Conservation (phyloP, 2,113 vertebrate species). For the Isurus oxyrinchus region DNA sequence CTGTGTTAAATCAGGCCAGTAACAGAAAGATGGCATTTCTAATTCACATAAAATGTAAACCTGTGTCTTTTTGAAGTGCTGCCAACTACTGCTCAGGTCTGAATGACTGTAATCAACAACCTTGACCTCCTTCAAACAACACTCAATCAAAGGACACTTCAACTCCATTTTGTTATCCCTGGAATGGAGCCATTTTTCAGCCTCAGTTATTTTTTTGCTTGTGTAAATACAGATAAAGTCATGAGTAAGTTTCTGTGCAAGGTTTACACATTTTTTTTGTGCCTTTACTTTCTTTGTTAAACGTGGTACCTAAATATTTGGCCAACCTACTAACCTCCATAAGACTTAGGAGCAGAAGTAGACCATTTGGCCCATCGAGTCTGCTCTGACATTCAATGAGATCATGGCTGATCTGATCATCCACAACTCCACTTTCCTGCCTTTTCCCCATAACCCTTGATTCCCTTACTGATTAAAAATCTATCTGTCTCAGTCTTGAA, state of each 20-base stretch:
- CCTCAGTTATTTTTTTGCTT: neutral
- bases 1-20: neutral
- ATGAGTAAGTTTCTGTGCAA: neutral
- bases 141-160: neutral
- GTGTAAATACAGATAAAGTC: neutral
- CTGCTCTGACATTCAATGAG: too few relatives aligned
- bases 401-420: too few relatives aligned
- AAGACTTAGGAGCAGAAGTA: too few relatives aligned
- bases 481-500: too few relatives aligned
- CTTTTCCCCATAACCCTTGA: too few relatives aligned
- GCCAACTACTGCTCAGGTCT: neutral
- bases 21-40: neutral
- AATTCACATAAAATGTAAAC: neutral
- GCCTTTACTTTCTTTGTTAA: neutral
- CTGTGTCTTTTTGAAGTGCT: neutral
- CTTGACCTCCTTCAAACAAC: neutral
- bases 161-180: slow-evolving; percentile 32
- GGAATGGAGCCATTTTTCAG: slow-evolving; percentile 29
- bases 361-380: too few relatives aligned
- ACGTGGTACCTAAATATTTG: neutral
- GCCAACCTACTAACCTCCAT: neutral
- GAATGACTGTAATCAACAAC: slow-evolving; percentile 20
- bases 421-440: too few relatives aligned
- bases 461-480: too few relatives aligned
- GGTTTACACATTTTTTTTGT: neutral